phyloP scores from a whole-genome alignment of 2,797 vertebrate genomes.

The Lycodopsis pacificus region DNA sequence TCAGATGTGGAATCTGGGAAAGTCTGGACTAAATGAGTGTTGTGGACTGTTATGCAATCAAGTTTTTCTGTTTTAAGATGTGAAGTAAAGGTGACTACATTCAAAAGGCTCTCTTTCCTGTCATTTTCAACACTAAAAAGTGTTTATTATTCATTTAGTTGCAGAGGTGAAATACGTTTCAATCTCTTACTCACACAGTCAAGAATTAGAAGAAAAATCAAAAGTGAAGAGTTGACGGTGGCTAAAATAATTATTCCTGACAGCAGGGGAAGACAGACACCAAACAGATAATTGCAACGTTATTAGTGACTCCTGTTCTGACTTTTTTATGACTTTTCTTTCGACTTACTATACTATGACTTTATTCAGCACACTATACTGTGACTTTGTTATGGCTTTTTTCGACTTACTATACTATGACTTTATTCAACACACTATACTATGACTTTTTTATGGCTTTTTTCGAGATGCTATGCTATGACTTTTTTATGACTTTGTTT shows the following conservation, averaged over 20 bases:
- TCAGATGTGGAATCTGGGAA: background rate
- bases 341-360: too few species aligned
- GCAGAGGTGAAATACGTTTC: background rate
- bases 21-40: slow-evolving; percentile 1
- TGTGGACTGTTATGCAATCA: slow-evolving; percentile 10
- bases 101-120: background rate
- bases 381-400: too few species aligned
- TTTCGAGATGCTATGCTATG: too few species aligned
- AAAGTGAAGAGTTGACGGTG: background rate
- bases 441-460: too few species aligned
- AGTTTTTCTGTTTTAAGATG: background rate
- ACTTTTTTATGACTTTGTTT: too few species aligned
- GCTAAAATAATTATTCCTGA: background rate
- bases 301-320: too few species aligned
- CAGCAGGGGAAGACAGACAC: slow-evolving; percentile 28
- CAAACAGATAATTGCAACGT: too few species aligned
- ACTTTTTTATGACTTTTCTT: too few species aligned
- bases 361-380: too few species aligned
- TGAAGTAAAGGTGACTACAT: slow-evolving; percentile 21
- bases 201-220: background rate
- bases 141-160: background rate
- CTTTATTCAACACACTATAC: too few species aligned
- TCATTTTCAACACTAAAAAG: background rate
- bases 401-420: too few species aligned
- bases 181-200: background rate